Conservation (phyloP, 2,797 vertebrate genomes). For the Rhinophrynus dorsalis region DNA sequence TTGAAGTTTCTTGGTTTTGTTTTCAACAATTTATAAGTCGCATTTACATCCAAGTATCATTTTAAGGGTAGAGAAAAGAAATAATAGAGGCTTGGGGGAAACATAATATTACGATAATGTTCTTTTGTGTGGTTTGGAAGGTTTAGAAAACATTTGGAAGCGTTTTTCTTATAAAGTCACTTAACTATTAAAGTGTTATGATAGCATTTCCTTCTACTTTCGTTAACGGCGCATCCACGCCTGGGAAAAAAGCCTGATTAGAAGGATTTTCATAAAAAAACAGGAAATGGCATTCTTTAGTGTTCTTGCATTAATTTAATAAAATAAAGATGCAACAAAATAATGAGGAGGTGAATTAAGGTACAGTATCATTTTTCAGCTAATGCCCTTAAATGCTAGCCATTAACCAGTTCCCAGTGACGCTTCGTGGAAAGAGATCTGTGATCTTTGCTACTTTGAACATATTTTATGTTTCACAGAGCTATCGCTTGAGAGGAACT, state of each 20-base stretch:
- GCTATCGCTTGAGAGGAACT: conserved; percentile 35
- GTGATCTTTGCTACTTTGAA: conserved; percentile 46
- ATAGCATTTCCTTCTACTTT: conserved; percentile 79
- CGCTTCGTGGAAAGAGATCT: conserved; percentile 47
- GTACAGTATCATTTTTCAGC: conserved; percentile 52
- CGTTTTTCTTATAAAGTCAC: conserved; percentile 94
- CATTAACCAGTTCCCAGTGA: conserved; percentile 50
- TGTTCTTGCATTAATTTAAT: conserved; percentile 63
- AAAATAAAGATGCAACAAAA: conserved; percentile 52
- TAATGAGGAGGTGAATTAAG: conserved; percentile 50
- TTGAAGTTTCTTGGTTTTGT: conserved; percentile 13
- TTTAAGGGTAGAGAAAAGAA: conserved; percentile 80
- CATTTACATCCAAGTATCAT: conserved; percentile 88
- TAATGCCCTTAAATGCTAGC: conserved; percentile 42
- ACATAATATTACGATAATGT: conserved; percentile 91
- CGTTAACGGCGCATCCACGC: conserved; percentile 63
- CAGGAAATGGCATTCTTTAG: conserved; percentile 62
- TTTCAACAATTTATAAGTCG: conserved; percentile 43
- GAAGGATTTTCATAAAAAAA: conserved; percentile 58
- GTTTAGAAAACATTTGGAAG: conserved; percentile 95
- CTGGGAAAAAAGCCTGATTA: conserved; percentile 59
- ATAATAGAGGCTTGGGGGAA: conserved; percentile 85
- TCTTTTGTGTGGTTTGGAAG: conserved; percentile 94
- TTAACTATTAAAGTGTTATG: conserved; percentile 92
- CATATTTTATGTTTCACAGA: conserved; percentile 41